Evolutionary conservation across 1,140 invertebrate genomes (phyloP), one percentile per base, ranked within the genome.

Genomic region (Hormaphis cornu): DNA sequence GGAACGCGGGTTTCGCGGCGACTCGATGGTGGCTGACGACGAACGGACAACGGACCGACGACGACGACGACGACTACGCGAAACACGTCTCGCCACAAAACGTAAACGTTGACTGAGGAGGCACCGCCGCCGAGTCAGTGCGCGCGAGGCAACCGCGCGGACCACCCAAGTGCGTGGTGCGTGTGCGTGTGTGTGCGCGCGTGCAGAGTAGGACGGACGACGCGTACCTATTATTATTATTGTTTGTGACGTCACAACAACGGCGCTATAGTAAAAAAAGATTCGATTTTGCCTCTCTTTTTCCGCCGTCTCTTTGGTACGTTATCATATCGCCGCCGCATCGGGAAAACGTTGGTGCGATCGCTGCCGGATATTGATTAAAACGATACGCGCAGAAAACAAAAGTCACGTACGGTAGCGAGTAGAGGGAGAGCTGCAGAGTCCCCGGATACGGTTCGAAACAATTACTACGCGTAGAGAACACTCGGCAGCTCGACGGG

Each of bases 51-150:
- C 58, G 22, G 4, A 8, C 14, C 7, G 22, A 44, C 1, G 24
- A 46, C 58, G 37, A 46, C 1, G 1, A 28, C 37, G 37, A 61
- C 24, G 16, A 63, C 14, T 24, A 66, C 44, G 28, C 61, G 44
- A n/a, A n/a, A n/a, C 44, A 66, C 61, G 50, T 66, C 61, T 26
- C 61, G 35, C 18, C 44, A 66, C 61, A 48, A 50, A 66, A 66
- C 61, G 44, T 6, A 48, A 66, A 22, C 61, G 61, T 66, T 44
- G 42, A 66, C 61, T 66, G 61, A 66, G 28, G 61, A 18, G 20
- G 12, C 42, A 26, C n/a, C n/a, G n/a, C n/a, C n/a, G n/a, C n/a
- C n/a, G n/a, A n/a, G n/a, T n/a, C n/a, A n/a, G n/a, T 20, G 22
- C 24, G 35, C 58, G 42, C 42, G 28, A 26, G 61, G 61, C 35